A percentile compares a stretch with the other conserved stretches of the same genome.
These are phyloP conservation scores for Phocides pigmalion DNA, from an alignment of 1,140 invertebrate genomes.

Conservation along the genomic window DNA sequence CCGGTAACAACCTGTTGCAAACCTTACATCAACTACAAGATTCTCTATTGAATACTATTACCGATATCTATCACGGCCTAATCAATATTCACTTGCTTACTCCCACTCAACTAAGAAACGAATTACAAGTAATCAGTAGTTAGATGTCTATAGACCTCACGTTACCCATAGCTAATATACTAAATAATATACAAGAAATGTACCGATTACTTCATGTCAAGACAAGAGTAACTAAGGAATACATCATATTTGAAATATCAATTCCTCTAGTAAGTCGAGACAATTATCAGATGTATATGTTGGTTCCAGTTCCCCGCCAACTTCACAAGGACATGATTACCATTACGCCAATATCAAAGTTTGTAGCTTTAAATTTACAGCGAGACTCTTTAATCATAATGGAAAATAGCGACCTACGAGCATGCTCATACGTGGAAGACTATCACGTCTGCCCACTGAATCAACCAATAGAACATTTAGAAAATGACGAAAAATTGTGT, in stretches of 20 bases:
- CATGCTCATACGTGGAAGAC: conserved; percentile 9
- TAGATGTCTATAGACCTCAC: conserved; percentile 7
- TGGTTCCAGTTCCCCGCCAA: conserved; percentile 20
- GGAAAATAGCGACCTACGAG: conserved; percentile 3
- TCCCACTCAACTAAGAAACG: conserved; percentile 23
- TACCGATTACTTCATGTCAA: conserved; percentile 26
- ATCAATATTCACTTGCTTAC: conserved; percentile 31
- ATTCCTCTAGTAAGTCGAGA: conserved; percentile 33
- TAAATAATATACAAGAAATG: conserved; percentile 13
- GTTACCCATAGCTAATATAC: conserved; percentile 15
- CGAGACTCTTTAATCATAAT: conserved; percentile 3
- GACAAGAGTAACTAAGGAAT: conserved; percentile 26
- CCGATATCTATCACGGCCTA: conserved; percentile 36
- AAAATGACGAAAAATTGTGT: conserved; percentile 28
- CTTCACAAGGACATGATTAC: conserved; percentile 12
- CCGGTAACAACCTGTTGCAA: conserved; percentile 13
- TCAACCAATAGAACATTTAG: conserved; percentile 17
- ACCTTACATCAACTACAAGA: conserved; percentile 25
- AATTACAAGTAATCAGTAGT: conserved; percentile 17
- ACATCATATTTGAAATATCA: conserved; percentile 30
- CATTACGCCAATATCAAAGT: conserved; percentile 17
- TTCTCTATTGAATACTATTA: conserved; percentile 26
- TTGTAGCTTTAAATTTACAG: conserved; percentile 20
- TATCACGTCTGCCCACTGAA: conserved; percentile 14
- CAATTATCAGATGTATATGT: conserved; percentile 16